Evolutionary conservation across 1,140 invertebrate genomes (phyloP).

Genomic region (Cepaea nemoralis): DNA sequence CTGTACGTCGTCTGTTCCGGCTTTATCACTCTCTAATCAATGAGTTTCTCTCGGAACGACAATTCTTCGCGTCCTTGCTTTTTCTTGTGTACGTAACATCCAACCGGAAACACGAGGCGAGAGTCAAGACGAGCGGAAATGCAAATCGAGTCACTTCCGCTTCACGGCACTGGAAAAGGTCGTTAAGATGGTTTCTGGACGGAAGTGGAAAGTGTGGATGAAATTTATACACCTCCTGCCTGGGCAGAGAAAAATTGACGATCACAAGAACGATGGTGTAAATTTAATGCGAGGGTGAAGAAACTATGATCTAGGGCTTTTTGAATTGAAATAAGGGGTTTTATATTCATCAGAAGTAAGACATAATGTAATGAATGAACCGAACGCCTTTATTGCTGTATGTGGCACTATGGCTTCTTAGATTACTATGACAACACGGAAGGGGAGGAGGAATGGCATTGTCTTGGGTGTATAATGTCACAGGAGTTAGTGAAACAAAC

Average conservation of each 20-base stretch:
- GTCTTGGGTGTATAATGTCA: no score
- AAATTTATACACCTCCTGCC: neutral
- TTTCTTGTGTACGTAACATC: conserved; percentile 20
- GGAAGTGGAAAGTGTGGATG: neutral
- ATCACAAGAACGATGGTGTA: neutral
- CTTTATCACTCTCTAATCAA: conserved; percentile 18
- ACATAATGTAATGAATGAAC: no score
- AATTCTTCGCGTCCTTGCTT: neutral
- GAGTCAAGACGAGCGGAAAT: conserved; percentile 15
- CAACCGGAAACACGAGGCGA: conserved; percentile 1
- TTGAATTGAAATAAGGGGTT: no score
- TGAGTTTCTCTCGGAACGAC: conserved; percentile 13
- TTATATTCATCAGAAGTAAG: no score
- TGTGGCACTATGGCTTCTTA: no score
- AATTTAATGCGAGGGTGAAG: neutral
- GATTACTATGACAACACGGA: no score
- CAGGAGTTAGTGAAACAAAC: no score
- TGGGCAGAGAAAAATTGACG: neutral
- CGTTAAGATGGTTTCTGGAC: neutral
- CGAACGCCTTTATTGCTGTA: no score
- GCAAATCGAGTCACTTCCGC: conserved; percentile 32
- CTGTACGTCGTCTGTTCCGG: neutral
- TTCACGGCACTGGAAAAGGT: neutral
- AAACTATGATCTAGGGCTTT: no score
- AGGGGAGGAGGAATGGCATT: no score